Evolutionary conservation across 1,140 invertebrate genomes (phyloP).

Genomic region (Drosophila pseudoobscura): DNA sequence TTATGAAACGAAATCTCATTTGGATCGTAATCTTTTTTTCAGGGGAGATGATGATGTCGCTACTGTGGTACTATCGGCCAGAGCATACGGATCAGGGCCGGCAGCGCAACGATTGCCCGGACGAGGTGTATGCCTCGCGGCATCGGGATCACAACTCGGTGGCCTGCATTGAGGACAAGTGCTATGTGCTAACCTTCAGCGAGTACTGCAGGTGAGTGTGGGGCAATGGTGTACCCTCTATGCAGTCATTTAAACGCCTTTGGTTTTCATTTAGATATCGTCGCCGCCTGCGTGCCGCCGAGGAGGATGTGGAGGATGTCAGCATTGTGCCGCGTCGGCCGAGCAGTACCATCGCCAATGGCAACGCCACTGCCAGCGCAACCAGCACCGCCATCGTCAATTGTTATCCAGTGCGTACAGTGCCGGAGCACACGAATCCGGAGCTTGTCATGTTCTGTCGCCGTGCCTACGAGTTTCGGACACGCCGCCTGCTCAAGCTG

Average conservation of each 20-base stretch:
- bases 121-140: slow-evolving; percentile 97
- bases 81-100: slow-evolving; percentile 97
- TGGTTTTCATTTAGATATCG: slow-evolving; percentile 83
- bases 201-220: slow-evolving; percentile 95
- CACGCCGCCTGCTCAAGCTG: slow-evolving; percentile 90
- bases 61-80: slow-evolving; percentile 98
- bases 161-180: slow-evolving; percentile 98
- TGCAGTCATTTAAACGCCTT: not conserved
- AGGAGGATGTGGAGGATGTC: slow-evolving; percentile 84
- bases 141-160: slow-evolving; percentile 97
- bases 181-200: slow-evolving; percentile 97
- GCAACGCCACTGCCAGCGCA: not conserved
- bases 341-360: not conserved
- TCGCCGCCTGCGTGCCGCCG: slow-evolving; percentile 85
- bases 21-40: slow-evolving; percentile 4
- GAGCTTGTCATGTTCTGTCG: slow-evolving; percentile 97
- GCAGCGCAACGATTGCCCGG: slow-evolving; percentile 89
- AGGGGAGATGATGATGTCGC: slow-evolving; percentile 98
- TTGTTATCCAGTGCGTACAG: slow-evolving; percentile 84
- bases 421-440: slow-evolving; percentile 88
- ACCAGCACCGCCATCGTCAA: slow-evolving; percentile 61
- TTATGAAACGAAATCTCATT: too few species aligned
- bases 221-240: not conserved
- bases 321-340: slow-evolving; percentile 69
- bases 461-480: slow-evolving; percentile 96